phyloP scores from a whole-genome alignment of 2,797 vertebrate species.

The Sebastes itinus region DNA sequence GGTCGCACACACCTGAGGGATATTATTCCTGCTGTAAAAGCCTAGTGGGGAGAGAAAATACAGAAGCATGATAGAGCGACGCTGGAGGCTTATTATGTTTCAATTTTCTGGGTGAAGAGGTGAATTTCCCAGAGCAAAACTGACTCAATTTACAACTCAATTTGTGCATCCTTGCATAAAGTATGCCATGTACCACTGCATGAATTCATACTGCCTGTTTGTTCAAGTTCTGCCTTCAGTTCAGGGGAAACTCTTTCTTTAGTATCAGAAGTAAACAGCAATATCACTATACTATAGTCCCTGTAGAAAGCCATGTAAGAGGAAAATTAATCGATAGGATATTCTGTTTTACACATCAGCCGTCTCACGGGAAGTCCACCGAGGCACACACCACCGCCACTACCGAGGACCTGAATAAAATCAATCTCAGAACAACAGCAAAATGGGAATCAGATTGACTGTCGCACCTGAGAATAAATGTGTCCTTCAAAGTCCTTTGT shows the following conservation, averaged over 20 bases:
- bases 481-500: conserved; percentile 36
- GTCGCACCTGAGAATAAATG: conserved; percentile 33
- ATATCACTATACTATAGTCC: background rate
- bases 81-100: background rate
- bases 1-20: conserved; percentile 14
- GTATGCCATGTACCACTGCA: background rate
- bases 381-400: background rate
- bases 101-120: background rate
- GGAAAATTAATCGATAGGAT: conserved; percentile 42
- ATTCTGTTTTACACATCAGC: conserved; percentile 35
- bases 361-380: conserved; percentile 18
- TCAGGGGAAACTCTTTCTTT: background rate
- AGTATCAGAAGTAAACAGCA: background rate
- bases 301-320: background rate
- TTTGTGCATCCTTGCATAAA: background rate
- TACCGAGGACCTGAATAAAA: conserved; percentile 22
- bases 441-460: conserved; percentile 44
- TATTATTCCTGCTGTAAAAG: background rate
- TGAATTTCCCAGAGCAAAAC: background rate
- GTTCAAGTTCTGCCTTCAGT: background rate
- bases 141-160: background rate
- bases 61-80: background rate
- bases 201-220: background rate
- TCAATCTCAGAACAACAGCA: conserved; percentile 47
- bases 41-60: background rate